phyloP scores from a whole-genome alignment of 2,113 vertebrate species.

The Lepus americanus region DNA sequence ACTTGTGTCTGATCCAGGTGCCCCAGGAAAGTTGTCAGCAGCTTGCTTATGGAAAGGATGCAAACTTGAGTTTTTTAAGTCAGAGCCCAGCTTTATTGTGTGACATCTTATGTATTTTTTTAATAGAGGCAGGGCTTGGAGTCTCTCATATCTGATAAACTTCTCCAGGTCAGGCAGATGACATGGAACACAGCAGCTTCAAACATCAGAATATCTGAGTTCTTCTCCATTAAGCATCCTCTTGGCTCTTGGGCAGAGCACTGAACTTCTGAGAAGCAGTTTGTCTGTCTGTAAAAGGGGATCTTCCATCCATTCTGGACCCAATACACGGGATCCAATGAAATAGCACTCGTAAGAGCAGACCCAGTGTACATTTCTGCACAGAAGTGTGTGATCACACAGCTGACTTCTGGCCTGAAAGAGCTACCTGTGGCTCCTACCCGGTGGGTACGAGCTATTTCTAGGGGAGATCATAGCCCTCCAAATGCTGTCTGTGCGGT shows the following conservation, averaged over 20 bases:
- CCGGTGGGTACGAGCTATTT: background rate
- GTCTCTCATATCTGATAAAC: background rate
- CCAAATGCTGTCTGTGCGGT: background rate
- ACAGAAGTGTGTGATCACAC: background rate
- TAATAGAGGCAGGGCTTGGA: background rate
- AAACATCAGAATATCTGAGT: background rate
- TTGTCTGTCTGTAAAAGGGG: background rate
- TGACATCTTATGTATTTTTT: background rate
- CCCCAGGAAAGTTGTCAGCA: background rate
- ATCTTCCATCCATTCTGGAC: background rate
- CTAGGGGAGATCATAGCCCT: background rate
- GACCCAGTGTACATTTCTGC: background rate
- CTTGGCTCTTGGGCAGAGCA: background rate
- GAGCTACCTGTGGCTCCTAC: background rate
- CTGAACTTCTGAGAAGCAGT: background rate
- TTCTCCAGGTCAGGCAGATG: background rate
- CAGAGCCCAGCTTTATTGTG: background rate
- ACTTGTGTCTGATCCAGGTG: background rate
- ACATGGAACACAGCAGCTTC: background rate
- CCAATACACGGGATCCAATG: background rate
- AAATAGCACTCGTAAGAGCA: background rate
- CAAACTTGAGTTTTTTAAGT: background rate
- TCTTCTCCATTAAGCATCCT: background rate
- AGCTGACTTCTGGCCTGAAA: background rate
- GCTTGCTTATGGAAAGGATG: background rate